phyloP scores from a whole-genome alignment of 2,113 vertebrate genomes.

The Euleptes europaea region DNA sequence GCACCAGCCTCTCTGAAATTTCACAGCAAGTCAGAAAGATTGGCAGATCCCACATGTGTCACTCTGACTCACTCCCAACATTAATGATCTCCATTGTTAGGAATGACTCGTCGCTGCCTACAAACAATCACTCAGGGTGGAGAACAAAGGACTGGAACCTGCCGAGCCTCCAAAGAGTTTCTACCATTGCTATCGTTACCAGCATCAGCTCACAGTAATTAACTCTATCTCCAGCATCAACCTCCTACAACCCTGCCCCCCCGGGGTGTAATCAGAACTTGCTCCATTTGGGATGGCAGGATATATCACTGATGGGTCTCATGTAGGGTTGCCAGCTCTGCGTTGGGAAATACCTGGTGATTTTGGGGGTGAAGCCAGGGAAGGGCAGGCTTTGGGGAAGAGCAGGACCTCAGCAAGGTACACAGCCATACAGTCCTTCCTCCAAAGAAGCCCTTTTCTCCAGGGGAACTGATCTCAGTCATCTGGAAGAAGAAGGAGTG shows the following conservation, averaged over 20 bases:
- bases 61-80: slow-evolving; percentile 64
- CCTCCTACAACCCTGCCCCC: slow-evolving; percentile 64
- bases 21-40: slow-evolving; percentile 53
- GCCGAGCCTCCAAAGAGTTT: slow-evolving; percentile 60
- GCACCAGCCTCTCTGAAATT: slow-evolving; percentile 36
- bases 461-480: too few relatives aligned
- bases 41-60: slow-evolving; percentile 60
- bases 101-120: slow-evolving; percentile 72
- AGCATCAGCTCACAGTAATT: slow-evolving; percentile 70
- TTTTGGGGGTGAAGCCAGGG: too few relatives aligned
- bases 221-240: slow-evolving; percentile 68
- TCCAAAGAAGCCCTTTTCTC: too few relatives aligned
- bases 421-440: too few relatives aligned
- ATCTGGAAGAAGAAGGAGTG: too few relatives aligned
- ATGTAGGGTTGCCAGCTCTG: too few relatives aligned
- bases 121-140: slow-evolving; percentile 58
- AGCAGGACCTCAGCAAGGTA: too few relatives aligned
- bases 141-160: slow-evolving; percentile 62
- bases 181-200: slow-evolving; percentile 69
- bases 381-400: too few relatives aligned
- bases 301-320: slow-evolving; percentile 39
- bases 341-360: too few relatives aligned
- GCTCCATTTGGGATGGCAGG: slow-evolving; percentile 49
- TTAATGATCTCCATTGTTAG: slow-evolving; percentile 71
- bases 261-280: slow-evolving; percentile 65